Conservation (phyloP, 2,888 invertebrate species). For the Protophormia terraenovae region DNA sequence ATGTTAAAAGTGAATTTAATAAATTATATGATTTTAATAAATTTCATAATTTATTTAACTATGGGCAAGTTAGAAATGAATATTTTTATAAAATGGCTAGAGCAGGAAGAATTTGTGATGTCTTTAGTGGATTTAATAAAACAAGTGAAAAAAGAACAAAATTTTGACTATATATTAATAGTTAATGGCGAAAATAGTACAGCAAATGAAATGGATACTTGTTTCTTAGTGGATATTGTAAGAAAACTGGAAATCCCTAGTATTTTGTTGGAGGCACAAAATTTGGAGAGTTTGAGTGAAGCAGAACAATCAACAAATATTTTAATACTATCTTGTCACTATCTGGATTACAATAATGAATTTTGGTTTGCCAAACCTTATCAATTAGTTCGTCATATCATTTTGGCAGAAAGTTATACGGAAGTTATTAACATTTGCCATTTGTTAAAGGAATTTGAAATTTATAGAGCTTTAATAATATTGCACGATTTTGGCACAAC, state of each 20-base stretch:
- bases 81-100: not conserved
- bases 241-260: not conserved
- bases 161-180: slow-evolving; percentile 9
- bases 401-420: not conserved
- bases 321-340: slow-evolving; percentile 16
- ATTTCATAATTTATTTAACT: not conserved
- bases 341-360: slow-evolving; percentile 24
- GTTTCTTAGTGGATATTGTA: not conserved
- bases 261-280: not conserved
- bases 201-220: not conserved
- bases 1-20: slow-evolving; percentile 5
- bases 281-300: not conserved
- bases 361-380: slow-evolving; percentile 24
- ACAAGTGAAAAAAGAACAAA: not conserved
- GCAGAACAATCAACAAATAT: not conserved
- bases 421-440: not conserved
- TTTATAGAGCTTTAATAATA: not conserved
- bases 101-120: not conserved
- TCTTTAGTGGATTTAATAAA: not conserved
- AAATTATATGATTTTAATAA: not conserved
- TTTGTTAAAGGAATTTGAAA: not conserved
- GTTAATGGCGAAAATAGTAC: not conserved
- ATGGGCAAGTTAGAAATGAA: not conserved
- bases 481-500: not conserved
- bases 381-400: slow-evolving; percentile 17